Base-by-base conservation (phyloP, 2,113 vertebrate genomes). In the Dipodomys merriami region DNA sequence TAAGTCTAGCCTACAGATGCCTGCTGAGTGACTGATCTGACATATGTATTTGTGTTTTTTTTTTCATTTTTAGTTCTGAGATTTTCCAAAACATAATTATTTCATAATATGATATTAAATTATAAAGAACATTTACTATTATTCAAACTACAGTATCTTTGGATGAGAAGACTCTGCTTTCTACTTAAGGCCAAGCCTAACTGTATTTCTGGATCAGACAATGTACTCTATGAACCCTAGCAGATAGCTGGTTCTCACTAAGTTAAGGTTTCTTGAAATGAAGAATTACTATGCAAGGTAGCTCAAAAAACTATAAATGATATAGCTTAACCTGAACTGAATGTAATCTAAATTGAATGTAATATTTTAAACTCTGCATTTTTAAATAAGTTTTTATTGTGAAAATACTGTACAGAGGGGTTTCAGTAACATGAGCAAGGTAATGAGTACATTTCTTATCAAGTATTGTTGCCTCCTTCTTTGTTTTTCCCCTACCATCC, bases 71-170 rank as follows among this genome's bases (percentile, higher is more conserved):
- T 46, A 77, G 71, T 68, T 46, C 44, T 74, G 39, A 35, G 86
- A 27, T 87, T 49, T 62, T 90, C 65, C 77, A 76, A 86, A 83
- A 35, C 68, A 74, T 22, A 80, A 57, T 65, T 84, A 80, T 25
- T 71, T 96, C 83, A 83, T 33, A 80, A 65, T 30, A 46, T 10
- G 57, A 29, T 78, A 84, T 49, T 69, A 18, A 22, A 29, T 79
- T 87, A 76, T 57, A 80, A 87, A 71, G 78, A 13, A 27, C 77
- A 91, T n/a, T 81, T 84, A 88, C 10, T 84, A 71, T 69, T 88
- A 91, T 57, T 91, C 86, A 94, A 93, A 88, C 18, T 18, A 20
- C 39, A 69, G 9, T 78, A 81, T 53, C 69, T 77, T 83, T 84
- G 29, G 49, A 76, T 81, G 25, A 67, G 44, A 95, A 80, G 49